phyloP scores from a whole-genome alignment of 2,888 invertebrate species.

The Lysandra bellargus region DNA sequence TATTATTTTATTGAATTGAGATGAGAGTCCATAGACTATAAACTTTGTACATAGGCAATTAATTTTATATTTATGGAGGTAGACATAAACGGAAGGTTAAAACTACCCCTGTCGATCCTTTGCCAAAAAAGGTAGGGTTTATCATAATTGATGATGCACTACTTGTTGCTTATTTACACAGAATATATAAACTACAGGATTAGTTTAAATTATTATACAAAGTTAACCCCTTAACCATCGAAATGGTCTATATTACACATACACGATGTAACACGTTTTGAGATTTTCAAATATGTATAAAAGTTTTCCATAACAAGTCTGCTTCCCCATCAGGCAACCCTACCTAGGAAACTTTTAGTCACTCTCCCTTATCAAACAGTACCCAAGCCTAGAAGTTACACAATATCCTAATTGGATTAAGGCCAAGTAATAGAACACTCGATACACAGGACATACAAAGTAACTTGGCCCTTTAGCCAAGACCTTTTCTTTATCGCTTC shows the following conservation, averaged over 20 bases:
- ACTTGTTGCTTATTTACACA: background rate
- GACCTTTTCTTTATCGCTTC: too few species aligned
- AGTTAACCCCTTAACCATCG: background rate
- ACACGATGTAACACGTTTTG: too few species aligned
- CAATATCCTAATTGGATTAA: slow-evolving; percentile 1
- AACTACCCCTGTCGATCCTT: background rate
- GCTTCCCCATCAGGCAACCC: too few species aligned
- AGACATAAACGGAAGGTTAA: background rate
- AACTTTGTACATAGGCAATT: background rate
- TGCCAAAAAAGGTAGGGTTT: background rate
- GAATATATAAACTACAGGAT: background rate
- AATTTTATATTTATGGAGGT: background rate
- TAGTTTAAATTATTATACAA: background rate
- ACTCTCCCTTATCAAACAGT: background rate
- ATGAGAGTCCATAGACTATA: too few species aligned
- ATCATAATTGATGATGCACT: background rate
- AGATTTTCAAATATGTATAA: too few species aligned
- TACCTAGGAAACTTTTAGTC: background rate
- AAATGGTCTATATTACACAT: too few species aligned
- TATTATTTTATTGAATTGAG: background rate
- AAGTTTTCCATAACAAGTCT: too few species aligned
- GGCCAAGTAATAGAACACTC: slow-evolving; percentile 11
- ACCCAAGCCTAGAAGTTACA: background rate
- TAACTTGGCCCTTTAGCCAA: background rate
- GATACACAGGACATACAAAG: slow-evolving; percentile 1